Base-by-base conservation (phyloP, 1,140 invertebrate genomes). In the Pseudobourletiella spinata region DNA sequence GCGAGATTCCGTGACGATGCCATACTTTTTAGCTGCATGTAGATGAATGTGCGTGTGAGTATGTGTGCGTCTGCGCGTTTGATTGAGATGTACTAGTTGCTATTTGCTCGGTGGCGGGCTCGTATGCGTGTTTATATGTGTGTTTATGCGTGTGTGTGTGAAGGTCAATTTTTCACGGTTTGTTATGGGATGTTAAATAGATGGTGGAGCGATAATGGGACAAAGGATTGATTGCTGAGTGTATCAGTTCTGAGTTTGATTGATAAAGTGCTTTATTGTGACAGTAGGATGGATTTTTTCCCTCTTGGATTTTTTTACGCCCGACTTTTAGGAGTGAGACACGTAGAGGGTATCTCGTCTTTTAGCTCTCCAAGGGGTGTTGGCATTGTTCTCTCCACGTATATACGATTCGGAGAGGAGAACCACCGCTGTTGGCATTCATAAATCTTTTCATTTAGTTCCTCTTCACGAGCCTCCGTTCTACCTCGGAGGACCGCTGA, bases 191-290 rank as follows among this genome's bases (percentile, higher is more conserved):
- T 58, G 61, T 57, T 63, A 58, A 63, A 63, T 57, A 63, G 61
- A 63, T 63, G 43, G 18, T 25, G 4, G 51, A 42, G 56, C 61
- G 61, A 63, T 63, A 63, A 63, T 57, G 46, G 61, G 61, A 57
- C 54, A 57, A 51, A 52, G 61, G 61, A 63, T 63, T 63, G 61
- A 63, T 63, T 52, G 56, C 56, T 24, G 55, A 51, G 44, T 51
- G 61, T 50, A 57, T 63, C 55, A 63, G 61, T 63, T 57, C 29
- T 63, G 61, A 57, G 61, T 48, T 63, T 63, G 61, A 63, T 63
- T 63, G 61, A 63, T 63, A 63, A 63, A 63, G 61, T 63, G 61
- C 61, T 58, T 57, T 57, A 63, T 63, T 63, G 61, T 63, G 56
- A 58, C 56, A 63, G 56, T 58, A 39, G 29, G 55, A 50, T 22